Evolutionary conservation across 2,888 invertebrate species (phyloP), one percentile per base, ranked within the genome.

Genomic region (Merodon equestris): DNA sequence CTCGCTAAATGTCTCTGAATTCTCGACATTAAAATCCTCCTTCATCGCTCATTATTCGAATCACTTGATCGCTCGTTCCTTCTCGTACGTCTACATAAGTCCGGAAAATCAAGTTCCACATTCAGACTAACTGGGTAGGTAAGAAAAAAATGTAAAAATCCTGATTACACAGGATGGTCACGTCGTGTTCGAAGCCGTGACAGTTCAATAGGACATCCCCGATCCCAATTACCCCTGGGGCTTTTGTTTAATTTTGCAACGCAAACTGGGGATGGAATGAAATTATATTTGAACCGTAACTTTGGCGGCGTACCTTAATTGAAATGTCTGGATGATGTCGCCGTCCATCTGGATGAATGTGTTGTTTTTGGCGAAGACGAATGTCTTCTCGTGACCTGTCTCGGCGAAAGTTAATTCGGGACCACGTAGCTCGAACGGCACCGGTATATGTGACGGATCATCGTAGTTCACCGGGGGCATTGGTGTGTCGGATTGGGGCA

Each of bases 321-420:
- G 96, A 91, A 96, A 97, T 71, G 95, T 93, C 86, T 95, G 95
- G 86, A 96, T 96, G 79, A 95, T 94, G 86, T 94, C 94, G n/a
- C 96, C 96, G 86, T 96, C 96, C 56, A 97, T 91, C 87, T 96
- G 96, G 85, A 97, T 96, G 87, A 94, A 96, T 1, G 96, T 96
- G 85, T 96, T 96, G 83, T 95, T 95, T 86, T 96, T 94, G 15
- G 96, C 95, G 88, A 96, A 96, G 93, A 96, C 95, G 87, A 96
- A 97, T n/a, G 95, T 95, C 85, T 93, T 93, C 83, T 94, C 93
- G 84, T 94, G 92, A 1, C 95, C 96, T 3, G 95, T 94, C 88
- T 96, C 96, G 84, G 94, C 94, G 86, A 96, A 96, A 0, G 96
- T 95, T 51, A 96, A 90, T 86, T 94, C 94, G 82, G 94, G 91